Evolutionary conservation across 2,113 vertebrate genomes (phyloP).

Genomic region (Protobothrops mucrosquamatus): DNA sequence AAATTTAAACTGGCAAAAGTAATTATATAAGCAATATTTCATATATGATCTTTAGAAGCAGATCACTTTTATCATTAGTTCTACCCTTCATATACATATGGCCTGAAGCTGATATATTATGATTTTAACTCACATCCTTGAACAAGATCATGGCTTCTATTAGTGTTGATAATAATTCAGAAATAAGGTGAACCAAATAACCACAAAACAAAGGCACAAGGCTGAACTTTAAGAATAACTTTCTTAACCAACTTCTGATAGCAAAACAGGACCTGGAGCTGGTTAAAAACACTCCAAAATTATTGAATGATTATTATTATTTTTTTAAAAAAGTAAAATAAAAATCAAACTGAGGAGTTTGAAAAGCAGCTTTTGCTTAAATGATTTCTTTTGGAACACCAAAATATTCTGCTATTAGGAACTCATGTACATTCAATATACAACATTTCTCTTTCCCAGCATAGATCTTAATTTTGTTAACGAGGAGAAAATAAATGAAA

Average conservation of each 20-base stretch:
- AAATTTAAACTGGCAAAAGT: conserved; percentile 32
- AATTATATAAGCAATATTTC: conserved; percentile 10
- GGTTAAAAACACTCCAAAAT: conserved; percentile 55
- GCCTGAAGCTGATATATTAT: conserved; percentile 22
- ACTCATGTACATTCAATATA: conserved; percentile 20
- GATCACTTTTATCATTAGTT: not conserved
- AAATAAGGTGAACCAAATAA: conserved; percentile 46
- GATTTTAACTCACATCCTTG: not conserved
- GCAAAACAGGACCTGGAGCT: conserved; percentile 49
- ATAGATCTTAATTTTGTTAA: conserved; percentile 63
- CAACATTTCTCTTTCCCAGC: conserved; percentile 32
- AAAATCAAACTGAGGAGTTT: not conserved
- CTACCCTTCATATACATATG: not conserved
- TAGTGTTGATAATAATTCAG: not conserved
- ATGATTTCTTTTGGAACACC: conserved; percentile 47
- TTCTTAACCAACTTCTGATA: conserved; percentile 35
- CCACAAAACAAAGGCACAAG: conserved; percentile 71
- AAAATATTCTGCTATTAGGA: conserved; percentile 55
- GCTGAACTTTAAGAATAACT: conserved; percentile 57
- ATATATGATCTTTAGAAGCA: conserved; percentile 2
- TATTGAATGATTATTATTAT: conserved; percentile 23
- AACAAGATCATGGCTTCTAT: conserved; percentile 27
- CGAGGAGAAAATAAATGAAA: conserved; percentile 59
- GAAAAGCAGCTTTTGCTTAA: not conserved
- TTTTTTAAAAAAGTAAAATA: not conserved